These are phyloP conservation scores for Rattus norvegicus DNA, from an alignment of 2,113 vertebrate species.

Conservation along the genomic window GRCr8 NC_086039.1:5602501-5603000, in stretches of 20 bases:
- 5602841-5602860: neutral
- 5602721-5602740: neutral
- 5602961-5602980: neutral
- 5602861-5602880: neutral
- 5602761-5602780: conserved; percentile 30
- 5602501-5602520: neutral
- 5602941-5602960: neutral
- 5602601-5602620: neutral
- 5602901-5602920: neutral
- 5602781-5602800: neutral
- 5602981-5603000: conserved; percentile 23
- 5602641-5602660: neutral
- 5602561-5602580: neutral
- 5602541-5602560: neutral
- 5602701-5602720: neutral
- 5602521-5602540: neutral
- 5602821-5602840: conserved; percentile 32
- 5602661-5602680: neutral
- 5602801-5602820: neutral
- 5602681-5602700: neutral
- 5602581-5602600: neutral
- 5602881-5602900: neutral
- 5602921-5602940: neutral
- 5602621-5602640: neutral
- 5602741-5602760: neutral